A percentile compares a stretch with the other conserved stretches of the same genome.
These are phyloP conservation scores for Ophion ventricosus DNA, from an alignment of 2,888 invertebrate genomes.

Conservation along the genomic window DNA sequence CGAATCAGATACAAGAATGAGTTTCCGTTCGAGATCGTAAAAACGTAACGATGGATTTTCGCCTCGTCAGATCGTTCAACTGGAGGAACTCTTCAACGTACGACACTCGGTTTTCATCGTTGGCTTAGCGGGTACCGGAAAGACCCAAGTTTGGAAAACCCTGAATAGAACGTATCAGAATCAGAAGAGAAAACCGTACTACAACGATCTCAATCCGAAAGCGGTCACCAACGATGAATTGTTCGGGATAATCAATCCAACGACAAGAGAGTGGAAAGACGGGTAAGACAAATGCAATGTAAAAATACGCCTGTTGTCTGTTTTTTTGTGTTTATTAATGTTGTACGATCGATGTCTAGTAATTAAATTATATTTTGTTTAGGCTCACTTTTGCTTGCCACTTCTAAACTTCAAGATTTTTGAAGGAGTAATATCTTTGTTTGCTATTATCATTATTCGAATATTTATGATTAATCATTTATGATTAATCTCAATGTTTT, in stretches of 20 bases:
- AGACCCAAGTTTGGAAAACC: constrained; percentile 96
- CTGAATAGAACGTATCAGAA: constrained; percentile 92
- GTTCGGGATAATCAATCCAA: constrained; percentile 96
- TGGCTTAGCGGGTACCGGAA: constrained; percentile 95
- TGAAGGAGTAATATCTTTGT: no score
- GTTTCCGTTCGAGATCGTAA: constrained; percentile 38
- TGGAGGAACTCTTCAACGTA: constrained; percentile 96
- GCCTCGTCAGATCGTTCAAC: constrained; percentile 90
- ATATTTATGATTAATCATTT: no score
- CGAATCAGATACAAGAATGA: constrained; percentile 23
- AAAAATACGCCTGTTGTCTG: neutral
- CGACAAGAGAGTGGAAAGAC: constrained; percentile 96
- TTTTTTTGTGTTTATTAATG: neutral
- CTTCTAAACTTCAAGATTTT: no score
- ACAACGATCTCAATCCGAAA: constrained; percentile 97
- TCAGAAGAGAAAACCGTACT: constrained; percentile 92
- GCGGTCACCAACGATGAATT: constrained; percentile 98
- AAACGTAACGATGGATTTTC: constrained; percentile 63
- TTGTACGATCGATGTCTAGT: neutral
- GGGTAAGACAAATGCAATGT: constrained; percentile 84
- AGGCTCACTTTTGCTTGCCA: no score
- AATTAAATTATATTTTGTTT: no score
- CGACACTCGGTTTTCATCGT: constrained; percentile 96
- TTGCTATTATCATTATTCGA: no score
- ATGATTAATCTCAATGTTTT: no score